phyloP scores from a whole-genome alignment of 1,140 invertebrate genomes.

The Cecropterus lyciades region DNA sequence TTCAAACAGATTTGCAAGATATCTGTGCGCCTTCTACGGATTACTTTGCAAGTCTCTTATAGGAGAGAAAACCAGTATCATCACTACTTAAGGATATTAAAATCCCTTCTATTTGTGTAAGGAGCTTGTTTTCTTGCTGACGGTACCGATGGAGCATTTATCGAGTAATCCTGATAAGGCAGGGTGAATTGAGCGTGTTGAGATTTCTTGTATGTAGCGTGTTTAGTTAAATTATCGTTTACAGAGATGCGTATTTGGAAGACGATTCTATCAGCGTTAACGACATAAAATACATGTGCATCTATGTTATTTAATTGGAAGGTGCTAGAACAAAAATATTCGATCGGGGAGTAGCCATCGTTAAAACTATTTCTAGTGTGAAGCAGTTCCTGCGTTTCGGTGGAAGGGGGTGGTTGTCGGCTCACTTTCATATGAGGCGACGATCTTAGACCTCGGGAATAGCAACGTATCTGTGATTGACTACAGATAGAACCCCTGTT shows the following conservation, averaged over 20 bases:
- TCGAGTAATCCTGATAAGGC: slow-evolving; percentile 67
- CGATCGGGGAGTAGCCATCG: too few relatives aligned
- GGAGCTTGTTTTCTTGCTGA: slow-evolving; percentile 79
- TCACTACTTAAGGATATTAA: slow-evolving; percentile 84
- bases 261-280: too few relatives aligned
- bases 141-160: slow-evolving; percentile 62
- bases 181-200: slow-evolving; percentile 40
- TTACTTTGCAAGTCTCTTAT: slow-evolving; percentile 83
- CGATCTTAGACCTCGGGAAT: too few relatives aligned
- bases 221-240: not conserved
- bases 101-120: slow-evolving; percentile 81
- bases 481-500: too few relatives aligned
- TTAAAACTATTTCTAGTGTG: too few relatives aligned
- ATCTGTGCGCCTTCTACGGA: slow-evolving; percentile 74
- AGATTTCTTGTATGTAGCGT: slow-evolving; percentile 24
- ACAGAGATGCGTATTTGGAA: not conserved
- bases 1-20: slow-evolving; percentile 78
- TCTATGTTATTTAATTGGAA: too few relatives aligned
- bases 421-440: too few relatives aligned
- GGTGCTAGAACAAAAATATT: too few relatives aligned
- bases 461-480: too few relatives aligned
- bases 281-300: too few relatives aligned
- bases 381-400: too few relatives aligned
- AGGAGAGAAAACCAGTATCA: slow-evolving; percentile 76
- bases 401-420: too few relatives aligned